Conservation (phyloP, 2,113 vertebrate genomes). For the Trematocara unimaculatum region DNA sequence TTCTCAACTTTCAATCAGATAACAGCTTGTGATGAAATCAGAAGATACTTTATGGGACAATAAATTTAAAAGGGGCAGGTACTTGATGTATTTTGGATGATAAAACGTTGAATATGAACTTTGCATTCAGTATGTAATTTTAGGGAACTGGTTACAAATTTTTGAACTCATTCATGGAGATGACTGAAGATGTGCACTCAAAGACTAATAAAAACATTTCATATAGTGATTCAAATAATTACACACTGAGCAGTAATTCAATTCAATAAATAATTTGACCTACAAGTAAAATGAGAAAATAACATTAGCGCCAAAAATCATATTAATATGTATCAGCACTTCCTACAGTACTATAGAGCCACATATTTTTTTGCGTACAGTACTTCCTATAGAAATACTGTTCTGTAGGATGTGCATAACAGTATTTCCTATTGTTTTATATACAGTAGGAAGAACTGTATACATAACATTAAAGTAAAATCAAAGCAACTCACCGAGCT, state of each 20-base stretch:
- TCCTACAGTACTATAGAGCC: background rate
- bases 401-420: background rate
- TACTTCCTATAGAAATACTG: background rate
- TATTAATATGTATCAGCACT: background rate
- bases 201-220: background rate
- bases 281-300: background rate
- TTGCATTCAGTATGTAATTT: background rate
- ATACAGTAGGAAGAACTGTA: background rate
- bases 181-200: background rate
- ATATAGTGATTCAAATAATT: background rate
- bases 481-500: background rate
- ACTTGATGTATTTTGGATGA: background rate
- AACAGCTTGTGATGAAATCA: background rate
- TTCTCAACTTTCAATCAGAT: background rate
- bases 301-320: background rate
- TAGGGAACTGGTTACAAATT: background rate
- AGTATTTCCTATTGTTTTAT: background rate
- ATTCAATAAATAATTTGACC: background rate
- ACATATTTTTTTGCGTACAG: background rate
- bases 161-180: background rate
- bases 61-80: background rate
- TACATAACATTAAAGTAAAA: background rate
- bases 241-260: background rate
- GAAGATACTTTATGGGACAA: background rate
- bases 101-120: fast-evolving